These are phyloP conservation scores for Dasyornis broadbenti DNA, from an alignment of 2,113 vertebrate genomes.

Conservation along the genomic window DNA sequence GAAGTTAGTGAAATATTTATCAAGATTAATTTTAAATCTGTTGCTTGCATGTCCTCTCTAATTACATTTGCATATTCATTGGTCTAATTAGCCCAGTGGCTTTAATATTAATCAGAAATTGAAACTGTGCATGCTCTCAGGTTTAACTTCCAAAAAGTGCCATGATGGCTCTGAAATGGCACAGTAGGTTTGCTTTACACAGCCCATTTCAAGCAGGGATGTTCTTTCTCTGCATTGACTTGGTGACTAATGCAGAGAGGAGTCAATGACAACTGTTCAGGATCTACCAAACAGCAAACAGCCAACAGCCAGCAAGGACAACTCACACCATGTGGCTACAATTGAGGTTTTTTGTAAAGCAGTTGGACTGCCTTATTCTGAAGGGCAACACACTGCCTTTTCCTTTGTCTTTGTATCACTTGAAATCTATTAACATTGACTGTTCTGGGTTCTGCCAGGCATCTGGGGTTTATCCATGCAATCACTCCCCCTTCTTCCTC, in stretches of 20 bases:
- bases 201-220: neutral
- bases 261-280: neutral
- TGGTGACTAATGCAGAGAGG: neutral
- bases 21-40: neutral
- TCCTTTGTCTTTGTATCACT: neutral
- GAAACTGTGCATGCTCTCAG: neutral
- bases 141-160: neutral
- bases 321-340: accelerated
- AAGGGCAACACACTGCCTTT: neutral
- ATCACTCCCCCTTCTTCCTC: neutral
- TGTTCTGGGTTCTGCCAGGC: neutral
- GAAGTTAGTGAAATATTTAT: conserved; percentile 33
- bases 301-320: neutral
- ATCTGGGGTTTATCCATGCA: neutral
- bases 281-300: neutral
- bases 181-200: neutral
- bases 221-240: neutral
- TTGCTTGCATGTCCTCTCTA: neutral
- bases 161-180: neutral
- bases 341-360: neutral
- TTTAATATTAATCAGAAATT: neutral
- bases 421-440: neutral
- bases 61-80: conserved; percentile 32
- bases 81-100: neutral
- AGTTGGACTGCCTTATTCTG: neutral